Conservation (phyloP, 2,888 invertebrate genomes). For the Lasioglossum malachurum region DNA sequence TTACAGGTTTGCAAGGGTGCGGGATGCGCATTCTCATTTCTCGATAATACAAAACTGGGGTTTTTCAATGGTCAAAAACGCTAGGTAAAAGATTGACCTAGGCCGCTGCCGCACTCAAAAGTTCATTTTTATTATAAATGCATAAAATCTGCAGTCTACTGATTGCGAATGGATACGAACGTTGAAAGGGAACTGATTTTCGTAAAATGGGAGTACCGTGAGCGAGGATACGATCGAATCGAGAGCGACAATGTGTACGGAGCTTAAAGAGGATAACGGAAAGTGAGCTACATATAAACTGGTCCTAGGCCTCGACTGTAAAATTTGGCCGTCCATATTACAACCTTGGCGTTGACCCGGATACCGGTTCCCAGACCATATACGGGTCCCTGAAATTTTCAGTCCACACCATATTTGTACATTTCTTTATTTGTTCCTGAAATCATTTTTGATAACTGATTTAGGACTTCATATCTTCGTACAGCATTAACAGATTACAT, state of each 20-base stretch:
- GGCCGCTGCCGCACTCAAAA: no score
- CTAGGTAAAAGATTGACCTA: no score
- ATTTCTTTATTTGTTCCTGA: background rate
- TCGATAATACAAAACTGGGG: no score
- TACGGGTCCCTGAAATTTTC: background rate
- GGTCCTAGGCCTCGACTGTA: conserved; percentile 33
- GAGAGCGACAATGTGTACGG: background rate
- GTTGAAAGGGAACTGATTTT: background rate
- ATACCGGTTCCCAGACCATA: conserved; percentile 12
- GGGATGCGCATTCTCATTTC: no score
- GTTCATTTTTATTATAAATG: background rate
- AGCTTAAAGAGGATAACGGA: conserved; percentile 39
- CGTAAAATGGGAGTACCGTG: background rate
- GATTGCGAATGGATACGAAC: background rate
- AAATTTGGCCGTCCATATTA: conserved; percentile 17
- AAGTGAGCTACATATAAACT: conserved; percentile 32
- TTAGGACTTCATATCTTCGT: background rate
- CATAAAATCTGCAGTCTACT: background rate
- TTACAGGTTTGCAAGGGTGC: no score
- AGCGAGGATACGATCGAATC: background rate
- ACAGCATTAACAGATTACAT: background rate
- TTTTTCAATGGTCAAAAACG: no score
- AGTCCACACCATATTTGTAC: background rate
- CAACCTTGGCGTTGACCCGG: conserved; percentile 24
- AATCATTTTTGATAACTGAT: background rate